phyloP scores from a whole-genome alignment of 2,888 invertebrate genomes.

The Pristionchus exspectatus region DNA sequence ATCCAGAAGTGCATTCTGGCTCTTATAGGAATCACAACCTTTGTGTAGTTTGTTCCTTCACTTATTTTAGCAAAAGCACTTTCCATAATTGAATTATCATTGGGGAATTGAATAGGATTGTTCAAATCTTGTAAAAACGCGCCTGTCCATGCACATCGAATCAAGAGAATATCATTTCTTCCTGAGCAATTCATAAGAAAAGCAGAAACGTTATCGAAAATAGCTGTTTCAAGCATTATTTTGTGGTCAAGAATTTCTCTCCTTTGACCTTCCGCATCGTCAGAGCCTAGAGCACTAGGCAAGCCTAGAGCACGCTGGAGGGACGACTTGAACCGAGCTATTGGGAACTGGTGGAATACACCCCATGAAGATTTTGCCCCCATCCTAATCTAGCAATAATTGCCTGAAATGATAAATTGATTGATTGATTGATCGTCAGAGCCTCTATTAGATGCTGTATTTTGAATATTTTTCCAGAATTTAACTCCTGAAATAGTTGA shows the following conservation, averaged over 20 bases:
- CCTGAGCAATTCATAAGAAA: not conserved
- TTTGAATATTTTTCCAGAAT: not conserved
- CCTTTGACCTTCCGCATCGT: not conserved
- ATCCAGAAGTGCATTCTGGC: not conserved
- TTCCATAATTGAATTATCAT: not conserved
- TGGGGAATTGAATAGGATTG: not conserved
- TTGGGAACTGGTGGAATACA: too few species aligned
- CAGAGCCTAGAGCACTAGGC: not conserved
- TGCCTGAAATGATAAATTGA: too few species aligned
- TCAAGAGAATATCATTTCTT: not conserved
- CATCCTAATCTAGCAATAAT: too few species aligned
- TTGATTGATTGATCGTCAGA: too few species aligned
- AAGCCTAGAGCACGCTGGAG: too few species aligned
- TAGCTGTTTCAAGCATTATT: not conserved
- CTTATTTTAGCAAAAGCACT: not conserved
- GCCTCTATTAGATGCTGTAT: not conserved
- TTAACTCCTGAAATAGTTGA: not conserved
- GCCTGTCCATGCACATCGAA: not conserved
- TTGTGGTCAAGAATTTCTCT: not conserved
- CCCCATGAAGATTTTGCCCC: too few species aligned
- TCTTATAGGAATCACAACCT: not conserved
- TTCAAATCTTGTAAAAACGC: not conserved
- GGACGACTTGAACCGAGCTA: too few species aligned
- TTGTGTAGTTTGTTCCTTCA: not conserved
- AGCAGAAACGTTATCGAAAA: not conserved